Conservation (phyloP, 92 coral and sea anemone species). For the Epizoanthus ramosus region DNA sequence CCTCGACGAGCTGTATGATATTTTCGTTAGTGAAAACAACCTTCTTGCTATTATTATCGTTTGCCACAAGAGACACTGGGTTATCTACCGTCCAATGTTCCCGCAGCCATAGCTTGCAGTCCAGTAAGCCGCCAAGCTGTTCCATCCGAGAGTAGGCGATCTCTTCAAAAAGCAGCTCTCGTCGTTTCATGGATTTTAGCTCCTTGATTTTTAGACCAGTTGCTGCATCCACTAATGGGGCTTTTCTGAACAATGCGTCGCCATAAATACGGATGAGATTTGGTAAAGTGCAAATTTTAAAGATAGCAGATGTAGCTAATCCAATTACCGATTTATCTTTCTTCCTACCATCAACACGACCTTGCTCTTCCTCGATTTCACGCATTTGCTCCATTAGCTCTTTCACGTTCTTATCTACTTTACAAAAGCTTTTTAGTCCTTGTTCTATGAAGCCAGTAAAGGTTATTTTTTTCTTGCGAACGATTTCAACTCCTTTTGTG, state of each 20-base stretch:
- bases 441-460: background rate
- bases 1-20: background rate
- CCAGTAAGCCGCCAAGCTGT: background rate
- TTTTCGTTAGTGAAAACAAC: constrained; percentile 19
- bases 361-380: too few species aligned
- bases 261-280: background rate
- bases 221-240: constrained; percentile 18
- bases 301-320: background rate
- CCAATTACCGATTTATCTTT: background rate
- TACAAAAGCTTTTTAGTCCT: background rate
- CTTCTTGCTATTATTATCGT: background rate
- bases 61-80: background rate
- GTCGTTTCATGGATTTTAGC: background rate
- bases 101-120: constrained; percentile 32
- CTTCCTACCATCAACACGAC: too few species aligned
- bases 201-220: background rate
- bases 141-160: background rate
- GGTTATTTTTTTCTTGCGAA: background rate
- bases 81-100: constrained; percentile 39
- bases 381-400: too few species aligned
- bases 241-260: constrained; percentile 16
- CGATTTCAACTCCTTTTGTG: background rate
- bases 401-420: background rate
- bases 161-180: background rate
- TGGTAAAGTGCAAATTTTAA: background rate